Evolutionary conservation across 2,888 invertebrate genomes (phyloP).

Genomic region (Patella depressa): DNA sequence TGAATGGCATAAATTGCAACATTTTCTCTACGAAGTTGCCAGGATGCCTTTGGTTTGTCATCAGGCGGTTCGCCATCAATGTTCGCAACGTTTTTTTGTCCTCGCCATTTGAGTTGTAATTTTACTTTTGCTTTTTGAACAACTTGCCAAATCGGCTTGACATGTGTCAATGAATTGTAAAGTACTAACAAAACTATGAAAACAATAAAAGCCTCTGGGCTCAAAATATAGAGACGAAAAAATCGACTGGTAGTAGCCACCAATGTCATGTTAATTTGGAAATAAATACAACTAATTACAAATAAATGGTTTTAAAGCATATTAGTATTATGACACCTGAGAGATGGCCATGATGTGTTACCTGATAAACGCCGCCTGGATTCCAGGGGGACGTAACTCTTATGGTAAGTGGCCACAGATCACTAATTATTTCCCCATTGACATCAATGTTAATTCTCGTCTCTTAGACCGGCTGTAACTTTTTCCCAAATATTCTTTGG

Average conservation of each 20-base stretch:
- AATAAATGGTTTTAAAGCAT: too few species aligned
- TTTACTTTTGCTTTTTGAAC: constrained; percentile 40
- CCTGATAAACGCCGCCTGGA: too few species aligned
- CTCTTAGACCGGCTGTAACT: too few species aligned
- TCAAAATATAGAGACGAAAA: constrained; percentile 52
- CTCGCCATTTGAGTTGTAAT: constrained; percentile 38
- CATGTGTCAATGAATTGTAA: constrained; percentile 53
- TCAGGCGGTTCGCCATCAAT: constrained; percentile 21
- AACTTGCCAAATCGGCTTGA: constrained; percentile 51
- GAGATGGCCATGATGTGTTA: too few species aligned
- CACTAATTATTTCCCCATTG: too few species aligned
- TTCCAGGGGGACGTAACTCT: too few species aligned
- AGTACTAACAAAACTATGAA: constrained; percentile 48
- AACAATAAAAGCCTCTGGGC: constrained; percentile 54
- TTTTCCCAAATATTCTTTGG: too few species aligned
- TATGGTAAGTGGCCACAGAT: too few species aligned
- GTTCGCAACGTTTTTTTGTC: constrained; percentile 25
- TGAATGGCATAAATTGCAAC: constrained; percentile 91
- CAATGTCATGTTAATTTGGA: constrained; percentile 38
- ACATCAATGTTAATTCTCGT: too few species aligned
- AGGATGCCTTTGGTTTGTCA: constrained; percentile 70
- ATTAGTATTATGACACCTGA: too few species aligned
- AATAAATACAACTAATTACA: too few species aligned
- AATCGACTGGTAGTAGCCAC: constrained; percentile 45
- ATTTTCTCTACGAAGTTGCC: constrained; percentile 83